phyloP scores from a whole-genome alignment of 2,113 vertebrate genomes.

The Hippocampus zosterae region DNA sequence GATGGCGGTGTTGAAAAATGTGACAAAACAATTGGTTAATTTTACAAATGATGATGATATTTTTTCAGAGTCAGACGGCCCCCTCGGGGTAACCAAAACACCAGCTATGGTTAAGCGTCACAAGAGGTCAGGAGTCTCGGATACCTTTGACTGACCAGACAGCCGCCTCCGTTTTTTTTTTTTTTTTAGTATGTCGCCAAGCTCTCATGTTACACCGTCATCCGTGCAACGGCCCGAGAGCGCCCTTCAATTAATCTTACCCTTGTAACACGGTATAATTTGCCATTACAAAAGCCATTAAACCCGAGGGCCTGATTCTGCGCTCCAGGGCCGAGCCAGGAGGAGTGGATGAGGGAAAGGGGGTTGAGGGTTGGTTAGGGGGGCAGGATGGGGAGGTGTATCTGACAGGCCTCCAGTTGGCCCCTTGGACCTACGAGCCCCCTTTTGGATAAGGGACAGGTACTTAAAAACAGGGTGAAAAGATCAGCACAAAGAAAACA shows the following conservation, averaged over 20 bases:
- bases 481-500: conserved; percentile 80
- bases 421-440: conserved; percentile 70
- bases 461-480: conserved; percentile 80
- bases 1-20: conserved; percentile 70
- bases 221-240: conserved; percentile 60
- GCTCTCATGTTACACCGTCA: conserved; percentile 72
- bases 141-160: conserved; percentile 60
- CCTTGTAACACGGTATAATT: conserved; percentile 78
- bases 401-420: conserved; percentile 61
- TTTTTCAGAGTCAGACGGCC: conserved; percentile 50
- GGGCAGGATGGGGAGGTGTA: neutral
- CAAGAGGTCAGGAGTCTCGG: conserved; percentile 64
- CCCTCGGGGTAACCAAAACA: conserved; percentile 65
- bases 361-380: conserved; percentile 13
- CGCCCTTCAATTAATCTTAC: conserved; percentile 80
- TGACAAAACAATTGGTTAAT: conserved; percentile 80
- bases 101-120: conserved; percentile 45
- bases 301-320: conserved; percentile 66
- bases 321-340: conserved; percentile 60
- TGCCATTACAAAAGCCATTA: conserved; percentile 78
- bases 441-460: conserved; percentile 71
- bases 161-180: conserved; percentile 61
- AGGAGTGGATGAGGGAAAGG: conserved; percentile 34
- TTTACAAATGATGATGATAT: conserved; percentile 82
- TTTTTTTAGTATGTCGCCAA: conserved; percentile 47